Percentiles rank a stretch among this genome's conserved stretches.
Evolutionary conservation across 2,888 invertebrate genomes (phyloP).

Genomic region (Orchesellides sinensis): DNA sequence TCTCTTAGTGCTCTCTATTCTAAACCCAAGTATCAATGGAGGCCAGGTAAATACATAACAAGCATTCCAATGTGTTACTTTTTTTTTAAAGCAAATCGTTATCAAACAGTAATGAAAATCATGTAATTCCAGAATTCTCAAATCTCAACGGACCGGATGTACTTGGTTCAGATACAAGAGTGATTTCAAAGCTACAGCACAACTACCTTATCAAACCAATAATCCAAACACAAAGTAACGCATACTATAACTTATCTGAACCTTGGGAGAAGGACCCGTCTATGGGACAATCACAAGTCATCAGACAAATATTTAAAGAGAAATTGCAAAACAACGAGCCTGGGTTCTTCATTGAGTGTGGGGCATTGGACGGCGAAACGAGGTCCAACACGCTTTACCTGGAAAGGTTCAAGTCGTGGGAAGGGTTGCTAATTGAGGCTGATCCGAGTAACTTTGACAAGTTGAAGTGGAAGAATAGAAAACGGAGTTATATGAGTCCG

Average conservation of each 20-base stretch:
- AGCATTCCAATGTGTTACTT: background rate
- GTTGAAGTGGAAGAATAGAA: constrained; percentile 77
- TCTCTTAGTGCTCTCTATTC: constrained; percentile 21
- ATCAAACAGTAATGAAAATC: background rate
- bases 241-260: constrained; percentile 64
- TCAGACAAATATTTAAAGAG: constrained; percentile 76
- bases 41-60: constrained; percentile 59
- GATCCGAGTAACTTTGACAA: constrained; percentile 79
- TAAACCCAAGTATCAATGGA: constrained; percentile 71
- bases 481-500: constrained; percentile 78
- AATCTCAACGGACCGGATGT: constrained; percentile 72
- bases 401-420: constrained; percentile 78
- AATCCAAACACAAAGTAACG: constrained; percentile 17
- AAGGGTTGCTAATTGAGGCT: constrained; percentile 79
- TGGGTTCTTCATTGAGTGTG: constrained; percentile 80
- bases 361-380: constrained; percentile 80
- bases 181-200: constrained; percentile 57
- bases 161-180: constrained; percentile 43
- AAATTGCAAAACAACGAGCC: constrained; percentile 15
- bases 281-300: constrained; percentile 77
- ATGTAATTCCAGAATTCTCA: constrained; percentile 62
- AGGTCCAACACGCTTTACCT: constrained; percentile 79
- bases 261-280: constrained; percentile 76
- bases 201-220: constrained; percentile 45
- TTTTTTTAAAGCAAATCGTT: background rate